Percentiles rank a stretch among this genome's conserved stretches.
These are phyloP conservation scores for Bugulina stolonifera DNA, from an alignment of 2,888 invertebrate genomes.

Conservation along the genomic window DNA sequence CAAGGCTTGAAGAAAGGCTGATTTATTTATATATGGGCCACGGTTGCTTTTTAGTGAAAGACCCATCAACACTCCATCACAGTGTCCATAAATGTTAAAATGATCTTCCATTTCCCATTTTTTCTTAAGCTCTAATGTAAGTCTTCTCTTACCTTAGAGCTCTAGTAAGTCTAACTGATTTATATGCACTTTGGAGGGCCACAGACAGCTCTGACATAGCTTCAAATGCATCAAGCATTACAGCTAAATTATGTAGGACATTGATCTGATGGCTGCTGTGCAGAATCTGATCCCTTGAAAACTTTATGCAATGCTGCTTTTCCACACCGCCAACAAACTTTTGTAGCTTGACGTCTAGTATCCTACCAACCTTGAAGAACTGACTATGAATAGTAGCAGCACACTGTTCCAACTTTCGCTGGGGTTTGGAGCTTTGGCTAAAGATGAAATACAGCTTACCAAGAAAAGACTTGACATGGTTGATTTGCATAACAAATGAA, in stretches of 20 bases:
- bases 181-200: background rate
- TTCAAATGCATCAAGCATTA: background rate
- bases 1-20: slow-evolving; percentile 7
- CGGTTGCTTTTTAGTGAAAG: too few relatives aligned
- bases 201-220: background rate
- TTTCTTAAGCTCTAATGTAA: too few relatives aligned
- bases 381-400: background rate
- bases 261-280: too few relatives aligned
- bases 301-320: background rate
- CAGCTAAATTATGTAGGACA: background rate
- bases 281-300: background rate
- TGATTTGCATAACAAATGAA: background rate
- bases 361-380: background rate
- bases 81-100: too few relatives aligned
- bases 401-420: background rate
- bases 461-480: background rate
- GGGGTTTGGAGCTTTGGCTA: slow-evolving; percentile 1
- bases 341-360: background rate
- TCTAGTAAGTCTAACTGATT: too few relatives aligned
- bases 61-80: too few relatives aligned
- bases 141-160: too few relatives aligned
- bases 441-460: background rate
- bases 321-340: background rate
- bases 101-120: too few relatives aligned
- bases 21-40: too few relatives aligned